Conservation (phyloP, 2,113 vertebrate genomes). For the Enhydra lutris region DNA sequence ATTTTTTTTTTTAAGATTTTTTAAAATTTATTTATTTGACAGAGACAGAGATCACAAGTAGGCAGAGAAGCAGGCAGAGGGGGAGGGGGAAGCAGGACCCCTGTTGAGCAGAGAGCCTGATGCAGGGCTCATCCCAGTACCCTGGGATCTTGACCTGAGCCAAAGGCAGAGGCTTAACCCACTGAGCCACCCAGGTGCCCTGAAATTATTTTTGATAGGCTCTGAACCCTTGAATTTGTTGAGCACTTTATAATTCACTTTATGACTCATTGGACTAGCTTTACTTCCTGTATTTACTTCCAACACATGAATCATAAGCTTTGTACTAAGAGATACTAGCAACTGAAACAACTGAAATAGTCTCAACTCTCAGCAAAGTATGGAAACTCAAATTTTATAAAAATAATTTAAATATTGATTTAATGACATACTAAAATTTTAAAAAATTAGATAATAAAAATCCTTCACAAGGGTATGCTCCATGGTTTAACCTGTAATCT, state of each 20-base stretch:
- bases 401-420: neutral
- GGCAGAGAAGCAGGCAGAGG: too few species aligned
- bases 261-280: neutral
- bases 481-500: neutral
- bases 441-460: neutral
- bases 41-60: too few species aligned
- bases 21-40: too few species aligned
- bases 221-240: neutral
- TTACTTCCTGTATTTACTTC: neutral
- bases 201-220: neutral
- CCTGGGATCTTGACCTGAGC: too few species aligned
- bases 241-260: neutral
- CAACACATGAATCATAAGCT: neutral
- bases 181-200: too few species aligned
- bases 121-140: too few species aligned
- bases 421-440: neutral
- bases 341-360: neutral
- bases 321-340: neutral
- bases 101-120: too few species aligned
- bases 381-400: neutral
- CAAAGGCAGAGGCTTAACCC: too few species aligned
- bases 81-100: too few species aligned
- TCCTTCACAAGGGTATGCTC: neutral
- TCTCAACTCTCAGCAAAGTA: neutral
- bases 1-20: too few species aligned